A percentile compares a stretch with the other conserved stretches of the same genome.
These are phyloP conservation scores for Noturus placidus DNA, from an alignment of 2,113 vertebrate genomes.

Conservation along the genomic window DNA sequence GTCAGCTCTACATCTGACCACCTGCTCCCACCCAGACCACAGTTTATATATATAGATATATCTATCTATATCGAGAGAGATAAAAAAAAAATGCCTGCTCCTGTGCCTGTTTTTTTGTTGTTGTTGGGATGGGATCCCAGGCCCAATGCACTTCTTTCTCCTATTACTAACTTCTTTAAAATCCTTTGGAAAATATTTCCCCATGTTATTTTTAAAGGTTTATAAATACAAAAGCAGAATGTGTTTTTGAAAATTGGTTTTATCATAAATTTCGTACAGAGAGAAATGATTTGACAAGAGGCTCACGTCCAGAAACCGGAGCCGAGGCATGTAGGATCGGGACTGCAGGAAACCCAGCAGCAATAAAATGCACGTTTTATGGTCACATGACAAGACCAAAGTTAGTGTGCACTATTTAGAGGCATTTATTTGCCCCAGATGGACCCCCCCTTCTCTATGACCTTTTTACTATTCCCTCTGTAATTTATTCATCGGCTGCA, in stretches of 20 bases:
- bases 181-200: neutral
- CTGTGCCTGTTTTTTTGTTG: neutral
- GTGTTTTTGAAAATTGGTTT: neutral
- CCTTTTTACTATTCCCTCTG: constrained; percentile 37
- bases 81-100: neutral
- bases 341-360: constrained; percentile 16
- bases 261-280: constrained; percentile 15
- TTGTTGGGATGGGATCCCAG: neutral
- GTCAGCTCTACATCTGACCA: neutral
- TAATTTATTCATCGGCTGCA: constrained; percentile 10
- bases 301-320: constrained; percentile 12
- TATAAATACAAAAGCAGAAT: neutral
- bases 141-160: neutral
- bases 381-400: constrained; percentile 15
- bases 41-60: neutral
- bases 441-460: neutral
- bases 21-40: neutral
- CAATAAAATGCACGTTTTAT: constrained; percentile 4
- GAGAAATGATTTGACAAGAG: constrained; percentile 8
- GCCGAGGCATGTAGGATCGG: constrained; percentile 13
- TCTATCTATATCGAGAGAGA: no score
- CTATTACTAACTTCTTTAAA: neutral
- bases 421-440: constrained; percentile 27
- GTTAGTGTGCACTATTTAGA: constrained; percentile 2
- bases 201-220: neutral